Base-by-base conservation (phyloP, 2,797 vertebrate genomes). In the Phalanger gymnotis region DNA sequence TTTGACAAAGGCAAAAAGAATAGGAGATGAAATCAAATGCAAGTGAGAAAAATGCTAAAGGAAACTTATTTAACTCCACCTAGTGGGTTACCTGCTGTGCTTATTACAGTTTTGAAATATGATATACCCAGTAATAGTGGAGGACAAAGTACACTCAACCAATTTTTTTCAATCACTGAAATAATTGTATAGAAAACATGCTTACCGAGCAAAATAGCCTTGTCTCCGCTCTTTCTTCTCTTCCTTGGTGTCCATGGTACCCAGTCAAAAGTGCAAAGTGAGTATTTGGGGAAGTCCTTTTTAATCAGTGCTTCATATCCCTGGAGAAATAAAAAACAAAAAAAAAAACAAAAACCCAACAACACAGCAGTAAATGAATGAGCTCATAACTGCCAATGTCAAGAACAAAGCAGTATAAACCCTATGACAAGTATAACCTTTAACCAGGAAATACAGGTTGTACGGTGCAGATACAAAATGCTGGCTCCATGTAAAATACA, bases 121-220 rank as follows among this genome's bases (percentile, higher is more conserved):
- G 96, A 95, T 94, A 90, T 14, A 66, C 53, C 40, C 95, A 95
- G 28, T 58, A 90, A 95, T 5, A 89, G 34, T 91, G 94, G 87
- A 97, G 66, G 22, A 57, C 92, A 97, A 93, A 96, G 93, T 89
- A 40, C 92, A 5, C 19, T 95, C 30, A 53, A 61, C 28, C 53
- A 91, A 22, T 30, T 93, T 95, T 96, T 91, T 95, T 93, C 55
- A 73, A 96, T 54, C 9, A 92, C 0, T 87, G 66, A 96, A 97
- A 96, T 0, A 97, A 96, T 58, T 95, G 94, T 95, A 92, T 81
- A 97, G 94, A 87, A 30, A 40, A 19, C 81, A 94, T 93, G 95
- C 98, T 98, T 98, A 99, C 99, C 99, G 98, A 98, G 99, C 98
- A 97, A 99, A 99, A 97, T 99, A 99, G 97, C 99, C 98, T 97